Conservation (phyloP, 1,140 invertebrate species). For the Dryas iulia region DNA sequence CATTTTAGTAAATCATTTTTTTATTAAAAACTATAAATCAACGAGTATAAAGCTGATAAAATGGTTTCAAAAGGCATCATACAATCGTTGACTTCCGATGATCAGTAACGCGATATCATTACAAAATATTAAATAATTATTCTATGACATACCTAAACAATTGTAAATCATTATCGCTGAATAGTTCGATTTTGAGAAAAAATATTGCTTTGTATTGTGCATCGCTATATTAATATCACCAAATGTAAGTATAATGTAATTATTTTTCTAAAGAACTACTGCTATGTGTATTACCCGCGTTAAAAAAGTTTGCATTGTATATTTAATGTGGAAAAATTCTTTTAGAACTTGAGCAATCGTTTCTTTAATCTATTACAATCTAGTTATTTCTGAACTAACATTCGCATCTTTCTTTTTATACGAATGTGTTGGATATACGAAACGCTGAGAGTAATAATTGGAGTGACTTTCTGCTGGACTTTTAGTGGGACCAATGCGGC, state of each 20-base stretch:
- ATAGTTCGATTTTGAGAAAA: slow-evolving; percentile 18
- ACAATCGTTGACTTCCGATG: slow-evolving; percentile 25
- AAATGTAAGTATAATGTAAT: slow-evolving; percentile 13
- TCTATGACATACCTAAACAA: slow-evolving; percentile 11
- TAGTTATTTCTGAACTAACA: slow-evolving; percentile 81
- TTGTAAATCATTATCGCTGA: slow-evolving; percentile 20
- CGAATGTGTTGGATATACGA: slow-evolving; percentile 72
- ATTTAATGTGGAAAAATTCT: not conserved
- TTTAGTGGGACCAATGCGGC: slow-evolving; percentile 61
- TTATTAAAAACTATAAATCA: slow-evolving; percentile 60
- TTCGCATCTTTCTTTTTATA: slow-evolving; percentile 77
- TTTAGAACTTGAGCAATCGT: slow-evolving; percentile 37
- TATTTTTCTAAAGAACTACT: slow-evolving; percentile 10
- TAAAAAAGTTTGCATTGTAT: not conserved
- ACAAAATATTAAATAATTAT: slow-evolving; percentile 21
- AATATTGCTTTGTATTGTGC: slow-evolving; percentile 25
- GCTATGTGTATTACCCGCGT: not conserved
- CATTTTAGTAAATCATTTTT: slow-evolving; percentile 30
- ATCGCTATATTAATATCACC: slow-evolving; percentile 21
- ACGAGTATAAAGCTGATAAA: slow-evolving; percentile 62
- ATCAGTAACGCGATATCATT: slow-evolving; percentile 12
- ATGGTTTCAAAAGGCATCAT: slow-evolving; percentile 27
- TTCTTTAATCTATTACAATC: slow-evolving; percentile 65
- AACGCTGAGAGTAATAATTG: slow-evolving; percentile 78
- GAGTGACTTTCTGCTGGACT: slow-evolving; percentile 72